phyloP scores from a whole-genome alignment of 2,888 invertebrate genomes.

The Torymus aiolomorphi region DNA sequence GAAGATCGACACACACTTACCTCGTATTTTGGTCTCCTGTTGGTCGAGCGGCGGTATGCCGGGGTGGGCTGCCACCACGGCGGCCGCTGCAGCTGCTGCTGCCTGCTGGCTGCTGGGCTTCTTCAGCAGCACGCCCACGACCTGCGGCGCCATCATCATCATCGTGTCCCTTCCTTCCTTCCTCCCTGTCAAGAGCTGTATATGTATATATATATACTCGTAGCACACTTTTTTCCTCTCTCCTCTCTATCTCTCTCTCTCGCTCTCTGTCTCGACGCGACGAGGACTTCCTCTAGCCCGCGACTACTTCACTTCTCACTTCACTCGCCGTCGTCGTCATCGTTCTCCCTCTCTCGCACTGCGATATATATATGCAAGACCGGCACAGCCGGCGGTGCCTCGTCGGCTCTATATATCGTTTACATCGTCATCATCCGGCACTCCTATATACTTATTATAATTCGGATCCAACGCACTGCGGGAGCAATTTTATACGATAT shows the following conservation, averaged over 20 bases:
- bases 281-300: not conserved
- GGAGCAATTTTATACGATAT: no score
- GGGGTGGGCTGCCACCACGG: conserved; percentile 12
- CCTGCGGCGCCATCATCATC: conserved; percentile 73
- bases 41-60: conserved; percentile 68
- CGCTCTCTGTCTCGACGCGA: not conserved
- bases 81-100: conserved; percentile 46
- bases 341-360: not conserved
- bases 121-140: conserved; percentile 73
- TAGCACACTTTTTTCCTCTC: not conserved
- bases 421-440: no score
- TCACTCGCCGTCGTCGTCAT: conserved; percentile 52
- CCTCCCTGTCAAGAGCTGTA: no score
- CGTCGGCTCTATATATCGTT: no score
- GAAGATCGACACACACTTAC: conserved; percentile 58
- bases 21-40: conserved; percentile 73
- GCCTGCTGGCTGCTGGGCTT: conserved; percentile 71
- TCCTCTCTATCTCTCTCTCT: not conserved
- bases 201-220: no score
- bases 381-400: not conserved
- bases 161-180: not conserved
- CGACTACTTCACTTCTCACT: conserved; percentile 42
- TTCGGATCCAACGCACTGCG: no score
- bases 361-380: not conserved
- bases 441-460: no score